A percentile compares a stretch with the other conserved stretches of the same genome.
Evolutionary conservation across 2,888 invertebrate genomes (phyloP).

Genomic region (Agrilus cyanescens): DNA sequence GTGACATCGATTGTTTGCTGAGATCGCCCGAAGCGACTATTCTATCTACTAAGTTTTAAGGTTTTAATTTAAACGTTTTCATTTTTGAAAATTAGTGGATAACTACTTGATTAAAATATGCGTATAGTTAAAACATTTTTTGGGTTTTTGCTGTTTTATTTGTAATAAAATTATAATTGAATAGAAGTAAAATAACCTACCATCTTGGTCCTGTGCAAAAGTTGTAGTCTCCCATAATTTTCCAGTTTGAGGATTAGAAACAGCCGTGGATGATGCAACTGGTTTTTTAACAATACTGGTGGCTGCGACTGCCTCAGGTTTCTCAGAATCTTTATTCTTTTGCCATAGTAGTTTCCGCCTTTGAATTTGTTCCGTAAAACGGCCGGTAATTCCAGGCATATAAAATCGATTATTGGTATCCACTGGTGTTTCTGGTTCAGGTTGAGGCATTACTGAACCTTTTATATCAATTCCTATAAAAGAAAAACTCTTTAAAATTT

Average conservation of each 20-base stretch:
- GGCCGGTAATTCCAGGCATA: constrained; percentile 41
- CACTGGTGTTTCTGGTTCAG: constrained; percentile 7
- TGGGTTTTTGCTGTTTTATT: background rate
- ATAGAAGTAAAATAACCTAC: constrained; percentile 27
- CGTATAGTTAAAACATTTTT: background rate
- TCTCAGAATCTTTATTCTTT: constrained; percentile 44
- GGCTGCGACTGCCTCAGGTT: constrained; percentile 12
- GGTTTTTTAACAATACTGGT: constrained; percentile 30
- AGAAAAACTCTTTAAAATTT: too few relatives aligned
- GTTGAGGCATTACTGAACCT: constrained; percentile 4
- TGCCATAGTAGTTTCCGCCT: constrained; percentile 89
- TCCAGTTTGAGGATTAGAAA: constrained; percentile 37
- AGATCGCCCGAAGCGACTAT: too few relatives aligned
- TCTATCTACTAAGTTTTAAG: too few relatives aligned
- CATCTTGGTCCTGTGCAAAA: constrained; percentile 84
- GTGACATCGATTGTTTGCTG: too few relatives aligned
- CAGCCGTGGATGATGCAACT: constrained; percentile 21
- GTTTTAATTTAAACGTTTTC: too few relatives aligned
- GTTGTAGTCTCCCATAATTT: constrained; percentile 67
- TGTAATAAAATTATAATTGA: constrained; percentile 2
- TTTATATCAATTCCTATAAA: constrained; percentile 21
- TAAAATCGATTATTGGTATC: constrained; percentile 21
- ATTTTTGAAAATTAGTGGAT: too few relatives aligned
- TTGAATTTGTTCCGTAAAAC: constrained; percentile 80
- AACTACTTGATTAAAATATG: background rate